Conservation (phyloP, 1,140 invertebrate genomes). For the Dufourea novaeangliae region DNA sequence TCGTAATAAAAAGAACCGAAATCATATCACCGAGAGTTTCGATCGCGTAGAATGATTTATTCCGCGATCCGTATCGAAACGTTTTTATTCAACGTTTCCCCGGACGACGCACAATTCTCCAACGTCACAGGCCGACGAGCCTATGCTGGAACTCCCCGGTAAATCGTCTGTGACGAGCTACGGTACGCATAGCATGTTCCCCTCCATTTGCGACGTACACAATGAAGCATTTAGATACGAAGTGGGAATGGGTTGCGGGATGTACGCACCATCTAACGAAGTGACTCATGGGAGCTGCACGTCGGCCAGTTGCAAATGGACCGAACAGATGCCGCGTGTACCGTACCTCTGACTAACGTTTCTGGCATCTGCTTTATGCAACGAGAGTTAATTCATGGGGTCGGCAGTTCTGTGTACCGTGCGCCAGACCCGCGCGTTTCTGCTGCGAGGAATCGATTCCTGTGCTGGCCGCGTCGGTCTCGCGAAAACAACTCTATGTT, state of each 20-base stretch:
- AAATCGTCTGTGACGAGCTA: conserved; percentile 55
- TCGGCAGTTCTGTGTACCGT: background rate
- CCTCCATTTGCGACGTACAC: conserved; percentile 22
- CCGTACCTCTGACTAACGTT: conserved; percentile 15
- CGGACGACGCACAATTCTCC: conserved; percentile 33
- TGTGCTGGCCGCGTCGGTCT: too few relatives aligned
- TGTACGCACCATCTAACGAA: conserved; percentile 52
- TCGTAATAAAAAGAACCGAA: too few relatives aligned
- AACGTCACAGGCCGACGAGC: conserved; percentile 5
- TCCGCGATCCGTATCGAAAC: background rate
- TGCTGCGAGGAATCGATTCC: conserved; percentile 13
- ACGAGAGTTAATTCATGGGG: conserved; percentile 38
- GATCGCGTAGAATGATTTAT: background rate
- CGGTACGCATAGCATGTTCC: background rate
- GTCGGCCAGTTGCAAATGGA: conserved; percentile 52
- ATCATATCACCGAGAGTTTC: too few relatives aligned
- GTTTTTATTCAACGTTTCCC: conserved; percentile 11
- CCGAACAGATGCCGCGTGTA: conserved; percentile 46
- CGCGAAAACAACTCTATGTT: too few relatives aligned
- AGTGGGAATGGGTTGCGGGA: conserved; percentile 4
- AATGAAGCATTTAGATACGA: conserved; percentile 36
- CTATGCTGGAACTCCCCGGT: conserved; percentile 22
- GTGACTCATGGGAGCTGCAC: conserved; percentile 47
- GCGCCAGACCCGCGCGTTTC: conserved; percentile 12
- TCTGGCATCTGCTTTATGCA: conserved; percentile 32